A percentile compares a stretch with the other conserved stretches of the same genome.
phyloP scores from a whole-genome alignment of 1,140 invertebrate genomes.

The Pantala flavescens region DNA sequence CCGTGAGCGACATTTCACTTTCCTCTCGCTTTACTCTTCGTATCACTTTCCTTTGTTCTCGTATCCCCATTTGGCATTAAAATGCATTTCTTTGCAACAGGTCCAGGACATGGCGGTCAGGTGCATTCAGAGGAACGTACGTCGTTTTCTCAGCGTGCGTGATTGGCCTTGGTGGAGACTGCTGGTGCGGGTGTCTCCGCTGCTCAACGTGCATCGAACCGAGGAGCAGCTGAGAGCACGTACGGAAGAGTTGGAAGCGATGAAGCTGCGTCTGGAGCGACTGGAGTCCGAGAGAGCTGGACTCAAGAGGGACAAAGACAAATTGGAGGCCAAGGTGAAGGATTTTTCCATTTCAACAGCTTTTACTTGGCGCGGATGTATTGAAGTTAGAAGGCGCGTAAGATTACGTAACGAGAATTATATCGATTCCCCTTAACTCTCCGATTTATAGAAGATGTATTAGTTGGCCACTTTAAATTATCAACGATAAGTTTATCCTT shows the following conservation, averaged over 20 bases:
- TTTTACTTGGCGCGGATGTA: no score
- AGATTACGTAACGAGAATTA: no score
- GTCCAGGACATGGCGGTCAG: constrained; percentile 78
- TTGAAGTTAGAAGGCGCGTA: no score
- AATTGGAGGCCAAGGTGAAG: constrained; percentile 80
- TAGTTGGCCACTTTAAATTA: no score
- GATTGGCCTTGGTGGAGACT: constrained; percentile 95
- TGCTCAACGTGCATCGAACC: constrained; percentile 84
- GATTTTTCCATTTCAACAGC: not conserved
- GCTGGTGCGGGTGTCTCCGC: constrained; percentile 76
- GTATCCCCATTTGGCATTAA: no score
- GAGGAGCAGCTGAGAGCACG: constrained; percentile 74
- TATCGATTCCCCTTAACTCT: no score
- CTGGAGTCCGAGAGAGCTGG: constrained; percentile 72
- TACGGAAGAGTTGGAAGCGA: constrained; percentile 72
- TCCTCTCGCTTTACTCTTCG: no score
- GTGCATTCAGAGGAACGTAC: constrained; percentile 87
- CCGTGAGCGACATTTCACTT: no score
- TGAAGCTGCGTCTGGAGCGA: constrained; percentile 72
- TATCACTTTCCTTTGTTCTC: no score
- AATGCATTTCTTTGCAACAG: constrained; percentile 28
- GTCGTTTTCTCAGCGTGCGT: constrained; percentile 76
- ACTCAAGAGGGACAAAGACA: constrained; percentile 79
- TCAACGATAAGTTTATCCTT: no score
- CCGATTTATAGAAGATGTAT: no score